phyloP scores from a whole-genome alignment of 1,140 invertebrate genomes.

The Zaprionus nigranus region DNA sequence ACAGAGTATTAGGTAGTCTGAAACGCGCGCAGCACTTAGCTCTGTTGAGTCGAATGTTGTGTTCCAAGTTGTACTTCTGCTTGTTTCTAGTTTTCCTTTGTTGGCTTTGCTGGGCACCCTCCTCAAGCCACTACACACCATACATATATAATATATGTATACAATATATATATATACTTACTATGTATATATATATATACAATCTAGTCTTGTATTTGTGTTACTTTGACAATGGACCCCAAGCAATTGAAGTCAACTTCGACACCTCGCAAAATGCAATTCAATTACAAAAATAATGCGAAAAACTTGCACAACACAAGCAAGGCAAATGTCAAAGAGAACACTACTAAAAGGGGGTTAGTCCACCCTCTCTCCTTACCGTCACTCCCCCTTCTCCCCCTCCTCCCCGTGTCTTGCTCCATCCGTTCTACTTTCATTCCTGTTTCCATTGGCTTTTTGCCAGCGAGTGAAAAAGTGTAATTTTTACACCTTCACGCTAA shows the following conservation, averaged over 20 bases:
- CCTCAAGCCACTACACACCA: background rate
- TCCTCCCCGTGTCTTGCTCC: background rate
- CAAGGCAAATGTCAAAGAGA: constrained; percentile 27
- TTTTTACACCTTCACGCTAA: constrained; percentile 75
- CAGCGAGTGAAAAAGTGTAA: constrained; percentile 65
- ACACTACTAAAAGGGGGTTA: constrained; percentile 19
- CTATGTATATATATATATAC: constrained; percentile 3
- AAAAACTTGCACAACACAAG: constrained; percentile 21
- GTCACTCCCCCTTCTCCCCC: background rate
- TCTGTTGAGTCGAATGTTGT: background rate
- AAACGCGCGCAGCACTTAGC: background rate
- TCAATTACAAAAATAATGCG: constrained; percentile 44
- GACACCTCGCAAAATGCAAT: constrained; percentile 31
- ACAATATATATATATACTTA: background rate
- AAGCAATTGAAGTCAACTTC: constrained; percentile 18
- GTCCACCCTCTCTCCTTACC: background rate
- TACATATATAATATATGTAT: background rate
- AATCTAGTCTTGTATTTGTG: constrained; percentile 8
- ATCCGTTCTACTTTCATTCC: background rate
- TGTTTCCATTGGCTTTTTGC: constrained; percentile 26
- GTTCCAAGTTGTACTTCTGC: background rate
- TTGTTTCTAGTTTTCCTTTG: background rate
- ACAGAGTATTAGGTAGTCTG: background rate
- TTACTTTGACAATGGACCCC: constrained; percentile 4
- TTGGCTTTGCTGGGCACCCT: background rate